Percentiles rank a stretch among this genome's conserved stretches.
Evolutionary conservation across 2,888 invertebrate genomes (phyloP).

Genomic region (Phragmatobia fuliginosa): DNA sequence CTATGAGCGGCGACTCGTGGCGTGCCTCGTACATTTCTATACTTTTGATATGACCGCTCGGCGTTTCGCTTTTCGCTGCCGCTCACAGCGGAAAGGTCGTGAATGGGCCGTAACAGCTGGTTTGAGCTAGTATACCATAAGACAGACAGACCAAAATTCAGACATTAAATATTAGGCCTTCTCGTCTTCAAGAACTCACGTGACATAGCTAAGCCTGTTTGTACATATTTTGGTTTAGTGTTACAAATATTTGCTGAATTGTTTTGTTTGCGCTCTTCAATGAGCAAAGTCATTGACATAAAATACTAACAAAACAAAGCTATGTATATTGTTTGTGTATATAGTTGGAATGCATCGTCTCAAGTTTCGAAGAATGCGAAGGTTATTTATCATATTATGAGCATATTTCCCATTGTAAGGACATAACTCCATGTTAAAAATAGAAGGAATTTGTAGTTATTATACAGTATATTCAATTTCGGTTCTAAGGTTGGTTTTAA

Average conservation of each 20-base stretch:
- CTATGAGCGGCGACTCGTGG: too few species aligned
- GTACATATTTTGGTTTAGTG: constrained; percentile 8
- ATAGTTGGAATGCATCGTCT: not conserved
- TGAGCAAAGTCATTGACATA: constrained; percentile 10
- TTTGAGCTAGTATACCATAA: not conserved
- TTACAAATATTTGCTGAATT: constrained; percentile 11
- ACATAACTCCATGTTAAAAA: not conserved
- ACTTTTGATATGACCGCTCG: too few species aligned
- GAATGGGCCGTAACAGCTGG: too few species aligned
- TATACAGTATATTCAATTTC: not conserved
- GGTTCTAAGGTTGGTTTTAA: too few species aligned
- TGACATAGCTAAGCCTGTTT: not conserved
- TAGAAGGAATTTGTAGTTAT: not conserved
- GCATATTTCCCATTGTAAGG: not conserved
- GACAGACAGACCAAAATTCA: not conserved
- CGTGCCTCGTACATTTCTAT: too few species aligned
- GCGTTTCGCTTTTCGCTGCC: too few species aligned
- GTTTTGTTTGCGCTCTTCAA: not conserved
- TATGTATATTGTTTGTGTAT: not conserved
- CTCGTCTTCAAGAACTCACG: not conserved
- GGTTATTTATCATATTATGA: not conserved
- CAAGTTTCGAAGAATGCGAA: not conserved
- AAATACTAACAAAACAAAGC: not conserved
- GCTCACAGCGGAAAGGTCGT: too few species aligned
- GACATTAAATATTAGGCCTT: not conserved